Evolutionary conservation across 2,888 invertebrate species (phyloP), one percentile per base, ranked within the genome.

Genomic region (Tryphoninae sp.): DNA sequence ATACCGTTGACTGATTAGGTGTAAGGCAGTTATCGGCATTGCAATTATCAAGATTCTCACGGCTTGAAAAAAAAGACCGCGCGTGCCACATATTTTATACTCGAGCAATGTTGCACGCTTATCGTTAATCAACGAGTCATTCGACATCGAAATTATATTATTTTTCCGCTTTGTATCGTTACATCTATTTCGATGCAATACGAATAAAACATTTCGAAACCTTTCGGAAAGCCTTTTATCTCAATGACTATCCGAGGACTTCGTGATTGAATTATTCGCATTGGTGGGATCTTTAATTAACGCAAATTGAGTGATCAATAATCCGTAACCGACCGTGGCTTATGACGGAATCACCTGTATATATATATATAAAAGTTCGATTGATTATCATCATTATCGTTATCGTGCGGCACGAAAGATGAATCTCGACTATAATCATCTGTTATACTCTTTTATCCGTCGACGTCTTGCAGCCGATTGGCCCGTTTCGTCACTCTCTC

Each of bases 361-460:
- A 26, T 26, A 23, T 26, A 45, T 45, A 45, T 45, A 45, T 45
- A 67, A 23, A 9, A 9, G n/a, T 2, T 22, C 2, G 33, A 11
- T 68, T 19, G 40, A 55, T 55, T 22, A 53, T 55, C 55, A 11
- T 69, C 6, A 64, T 73, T 40, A 40, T 40, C 51, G 33, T 62
- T 62, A 62, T 73, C 62, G 53, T 6, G 13, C 19, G 23, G 62
- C n/a, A 13, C 16, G 40, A 64, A 73, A 62, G 19, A 7, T 11
- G n/a, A 11, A 22, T 19, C 53, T 42, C 40, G 13, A 33, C 53
- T 33, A 19, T 59, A 62, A 49, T 45, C 51, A 73, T 73, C 40
- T 53, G 13, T 62, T 11, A 40, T 19, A 62, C 62, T 40, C 62
- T 19, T 73, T 73, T 40, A 22, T 62, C 11, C 73, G 62, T 16